Evolutionary conservation across 2,113 vertebrate species (phyloP).

Genomic region (Oncorhynchus masou): DNA sequence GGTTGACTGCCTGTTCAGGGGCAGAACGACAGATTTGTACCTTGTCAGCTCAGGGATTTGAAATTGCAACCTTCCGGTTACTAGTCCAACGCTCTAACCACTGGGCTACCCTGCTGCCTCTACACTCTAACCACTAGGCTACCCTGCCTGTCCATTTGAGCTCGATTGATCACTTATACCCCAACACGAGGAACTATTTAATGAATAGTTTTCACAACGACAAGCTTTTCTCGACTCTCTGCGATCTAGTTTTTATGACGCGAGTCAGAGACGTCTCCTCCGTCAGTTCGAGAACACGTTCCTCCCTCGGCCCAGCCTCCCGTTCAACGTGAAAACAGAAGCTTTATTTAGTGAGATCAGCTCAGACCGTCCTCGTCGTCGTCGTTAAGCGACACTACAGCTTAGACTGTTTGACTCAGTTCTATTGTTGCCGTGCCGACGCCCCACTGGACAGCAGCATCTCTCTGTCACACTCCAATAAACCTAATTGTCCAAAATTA

Average conservation of each 20-base stretch:
- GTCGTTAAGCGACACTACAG: constrained; percentile 96
- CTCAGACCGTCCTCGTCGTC: constrained; percentile 82
- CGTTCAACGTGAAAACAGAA: neutral
- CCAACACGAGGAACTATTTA: constrained; percentile 11
- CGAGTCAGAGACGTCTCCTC: constrained; percentile 46
- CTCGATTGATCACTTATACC: too few relatives aligned
- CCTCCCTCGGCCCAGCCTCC: neutral
- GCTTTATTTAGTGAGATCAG: constrained; percentile 83
- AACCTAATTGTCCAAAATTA: constrained; percentile 99
- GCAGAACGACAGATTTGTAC: too few relatives aligned
- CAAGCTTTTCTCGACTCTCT: constrained; percentile 15
- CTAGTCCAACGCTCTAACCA: too few relatives aligned
- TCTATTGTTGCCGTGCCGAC: constrained; percentile 81
- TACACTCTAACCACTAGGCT: too few relatives aligned
- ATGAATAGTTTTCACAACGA: constrained; percentile 39
- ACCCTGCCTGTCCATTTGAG: too few relatives aligned
- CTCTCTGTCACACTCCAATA: constrained; percentile 99
- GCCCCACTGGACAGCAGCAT: constrained; percentile 88
- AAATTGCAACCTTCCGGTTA: too few relatives aligned
- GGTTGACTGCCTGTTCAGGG: too few relatives aligned
- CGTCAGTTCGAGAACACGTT: neutral
- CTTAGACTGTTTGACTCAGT: constrained; percentile 86
- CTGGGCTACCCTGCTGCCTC: too few relatives aligned
- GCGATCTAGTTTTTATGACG: constrained; percentile 60
- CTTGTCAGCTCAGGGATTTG: too few relatives aligned